Conservation (phyloP, 2,797 vertebrate species). For the Bufotes viridis region DNA sequence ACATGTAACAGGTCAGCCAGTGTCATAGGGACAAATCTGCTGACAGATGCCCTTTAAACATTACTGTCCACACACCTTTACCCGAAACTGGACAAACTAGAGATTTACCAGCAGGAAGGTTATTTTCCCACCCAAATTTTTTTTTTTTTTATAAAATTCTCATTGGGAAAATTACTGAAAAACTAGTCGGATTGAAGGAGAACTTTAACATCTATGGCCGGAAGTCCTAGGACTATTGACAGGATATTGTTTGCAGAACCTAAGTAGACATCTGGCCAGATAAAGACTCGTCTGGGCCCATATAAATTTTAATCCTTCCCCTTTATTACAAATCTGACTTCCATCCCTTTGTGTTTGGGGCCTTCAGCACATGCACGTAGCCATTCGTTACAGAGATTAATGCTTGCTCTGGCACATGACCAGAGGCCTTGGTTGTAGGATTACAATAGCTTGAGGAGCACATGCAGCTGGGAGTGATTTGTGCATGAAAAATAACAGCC, state of each 20-base stretch:
- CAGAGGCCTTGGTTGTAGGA: constrained; percentile 18
- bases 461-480: constrained; percentile 32
- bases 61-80: neutral
- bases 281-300: neutral
- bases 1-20: no score
- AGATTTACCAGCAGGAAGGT: no score
- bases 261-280: neutral
- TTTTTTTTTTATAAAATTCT: no score
- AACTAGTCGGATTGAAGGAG: no score
- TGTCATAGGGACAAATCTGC: no score
- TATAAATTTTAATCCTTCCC: neutral
- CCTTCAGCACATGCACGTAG: constrained; percentile 16
- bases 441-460: neutral
- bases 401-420: constrained; percentile 50
- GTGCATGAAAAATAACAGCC: constrained; percentile 7
- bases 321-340: neutral
- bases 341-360: neutral
- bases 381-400: constrained; percentile 2
- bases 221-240: neutral
- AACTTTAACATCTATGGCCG: neutral
- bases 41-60: no score
- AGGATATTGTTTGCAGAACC: neutral
- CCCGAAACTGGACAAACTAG: neutral
- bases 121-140: no score
- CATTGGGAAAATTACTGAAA: no score